Evolutionary conservation across 2,888 invertebrate species (phyloP), one percentile per base, ranked within the genome.

Genomic region (Tridacna crocea): DNA sequence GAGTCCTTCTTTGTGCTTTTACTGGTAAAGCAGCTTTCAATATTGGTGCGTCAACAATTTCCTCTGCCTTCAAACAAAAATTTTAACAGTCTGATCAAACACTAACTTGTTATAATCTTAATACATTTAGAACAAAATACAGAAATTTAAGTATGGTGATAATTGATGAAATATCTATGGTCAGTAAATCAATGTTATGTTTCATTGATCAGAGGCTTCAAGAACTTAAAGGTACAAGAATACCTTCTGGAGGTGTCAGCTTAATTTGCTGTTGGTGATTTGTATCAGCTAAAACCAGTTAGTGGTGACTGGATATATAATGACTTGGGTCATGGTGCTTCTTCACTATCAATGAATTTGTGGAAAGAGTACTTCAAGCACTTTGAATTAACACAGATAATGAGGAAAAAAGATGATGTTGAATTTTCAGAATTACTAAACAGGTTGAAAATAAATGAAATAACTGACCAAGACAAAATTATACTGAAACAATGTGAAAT

Each of bases 81-180:
- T 76, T 36, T 24, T 65, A 75, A 65, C 79, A 82, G 58, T 58
- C 73, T n/a, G 65, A 87, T n/a, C 76, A 82, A 48, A 27, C 61
- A 27, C 66, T 84, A 70, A 65, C 70, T n/a, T n/a, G n/a, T n/a
- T n/a, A n/a, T n/a, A n/a, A n/a, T n/a, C n/a, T n/a, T n/a, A n/a
- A n/a, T n/a, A 58, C 80, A 17, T 84, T 84, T 26, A 77, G 84
- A 75, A 79, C 82, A 36, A 84, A 84, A 48, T 87, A 82, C 77
- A 73, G 82, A 77, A 80, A 79, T 72, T 76, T 87, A 51, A 80
- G 82, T 46, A 78, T 84, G 24, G 75, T 87, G 3, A 87, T 87
- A n/a, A 83, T 87, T 66, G 87, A 84, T 80, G 87, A 87, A 82
- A 74, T 84, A 17, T 87, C 87, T 68, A 83, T 87, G 84, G 84